These are phyloP conservation scores for Brassicogethes aeneus DNA, from an alignment of 2,888 invertebrate species.

Conservation along the genomic window DNA sequence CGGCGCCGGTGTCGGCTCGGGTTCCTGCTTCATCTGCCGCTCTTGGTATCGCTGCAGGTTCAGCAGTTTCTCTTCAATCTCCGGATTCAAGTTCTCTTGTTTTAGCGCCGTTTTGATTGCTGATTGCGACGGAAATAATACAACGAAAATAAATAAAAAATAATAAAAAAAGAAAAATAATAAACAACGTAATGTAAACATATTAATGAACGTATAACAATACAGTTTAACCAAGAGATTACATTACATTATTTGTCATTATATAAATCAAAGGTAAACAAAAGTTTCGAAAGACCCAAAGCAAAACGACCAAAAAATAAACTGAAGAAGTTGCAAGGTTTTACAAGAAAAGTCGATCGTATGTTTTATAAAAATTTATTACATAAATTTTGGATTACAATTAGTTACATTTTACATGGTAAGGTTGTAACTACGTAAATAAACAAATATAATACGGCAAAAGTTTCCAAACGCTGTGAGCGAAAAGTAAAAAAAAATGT, in stretches of 20 bases:
- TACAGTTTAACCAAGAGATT: no score
- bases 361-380: slow-evolving; percentile 27
- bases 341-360: slow-evolving; percentile 26
- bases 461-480: slow-evolving; percentile 18
- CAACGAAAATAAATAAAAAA: slow-evolving; percentile 7
- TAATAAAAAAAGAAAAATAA: slow-evolving; percentile 5
- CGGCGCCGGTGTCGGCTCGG: slow-evolving; percentile 30
- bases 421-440: slow-evolving; percentile 18
- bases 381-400: slow-evolving; percentile 23
- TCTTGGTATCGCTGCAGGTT: slow-evolving; percentile 82
- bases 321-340: slow-evolving; percentile 29
- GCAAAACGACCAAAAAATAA: slow-evolving; percentile 34
- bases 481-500: slow-evolving; percentile 8
- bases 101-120: slow-evolving; percentile 88
- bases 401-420: slow-evolving; percentile 22
- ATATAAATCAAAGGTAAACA: slow-evolving; percentile 12
- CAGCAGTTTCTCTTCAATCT: slow-evolving; percentile 84
- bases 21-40: slow-evolving; percentile 63
- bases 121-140: slow-evolving; percentile 43
- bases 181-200: slow-evolving; percentile 2
- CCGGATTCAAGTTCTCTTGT: slow-evolving; percentile 84
- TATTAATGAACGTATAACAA: no score
- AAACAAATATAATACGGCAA: slow-evolving; percentile 12
- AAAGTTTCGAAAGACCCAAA: slow-evolving; percentile 29
- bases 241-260: no score